Conservation (phyloP, 2,797 vertebrate genomes). For the Uromys caudimaculatus region DNA sequence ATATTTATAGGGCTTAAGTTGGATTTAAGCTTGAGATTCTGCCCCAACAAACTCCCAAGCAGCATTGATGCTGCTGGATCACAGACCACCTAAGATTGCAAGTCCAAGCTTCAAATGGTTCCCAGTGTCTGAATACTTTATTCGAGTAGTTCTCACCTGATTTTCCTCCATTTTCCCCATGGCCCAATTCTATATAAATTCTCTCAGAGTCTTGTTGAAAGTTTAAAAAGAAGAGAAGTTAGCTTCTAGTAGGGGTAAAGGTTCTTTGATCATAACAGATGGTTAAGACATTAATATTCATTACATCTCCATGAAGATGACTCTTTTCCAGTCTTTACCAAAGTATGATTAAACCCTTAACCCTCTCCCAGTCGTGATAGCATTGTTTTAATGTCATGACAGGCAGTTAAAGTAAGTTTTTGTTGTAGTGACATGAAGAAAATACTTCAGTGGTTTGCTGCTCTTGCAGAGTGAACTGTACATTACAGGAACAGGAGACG, state of each 20-base stretch:
- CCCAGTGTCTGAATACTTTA: not conserved
- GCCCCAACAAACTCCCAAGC: not conserved
- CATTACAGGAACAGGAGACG: not conserved
- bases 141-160: not conserved
- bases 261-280: slow-evolving; percentile 62
- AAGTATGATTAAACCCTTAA: slow-evolving; percentile 49
- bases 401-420: slow-evolving; percentile 58
- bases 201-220: slow-evolving; percentile 5
- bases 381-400: slow-evolving; percentile 68
- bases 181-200: not conserved
- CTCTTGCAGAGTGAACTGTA: slow-evolving; percentile 46
- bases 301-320: slow-evolving; percentile 38
- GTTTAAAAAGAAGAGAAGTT: not conserved
- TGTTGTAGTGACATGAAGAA: slow-evolving; percentile 60
- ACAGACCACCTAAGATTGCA: not conserved
- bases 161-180: not conserved
- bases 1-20: not conserved
- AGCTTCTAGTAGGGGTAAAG: slow-evolving; percentile 49
- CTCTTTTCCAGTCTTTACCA: slow-evolving; percentile 12
- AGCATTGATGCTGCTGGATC: not conserved
- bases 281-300: slow-evolving; percentile 67
- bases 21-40: not conserved
- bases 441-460: slow-evolving; percentile 56
- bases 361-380: slow-evolving; percentile 31
- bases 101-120: not conserved